Base-by-base conservation (phyloP, 92 coral and sea anemone species). In the Heliopora coerulea region DNA sequence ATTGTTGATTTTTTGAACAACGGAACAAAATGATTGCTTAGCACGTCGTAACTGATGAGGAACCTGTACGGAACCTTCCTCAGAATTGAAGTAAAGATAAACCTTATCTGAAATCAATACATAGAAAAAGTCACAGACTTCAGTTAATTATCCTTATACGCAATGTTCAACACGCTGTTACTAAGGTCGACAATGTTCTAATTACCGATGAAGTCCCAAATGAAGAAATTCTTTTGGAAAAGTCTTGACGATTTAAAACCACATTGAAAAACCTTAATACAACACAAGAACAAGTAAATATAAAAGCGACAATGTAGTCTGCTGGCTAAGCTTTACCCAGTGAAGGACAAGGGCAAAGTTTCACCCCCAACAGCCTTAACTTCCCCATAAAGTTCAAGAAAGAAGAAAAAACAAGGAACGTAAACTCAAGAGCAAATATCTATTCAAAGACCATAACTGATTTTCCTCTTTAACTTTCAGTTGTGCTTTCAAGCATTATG, bases 121-220 rank as follows among this genome's bases (percentile, higher is more conserved):
- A 82, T 17, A 67, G 14, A 23, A 34, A 42, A 19, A 13, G 1
- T 25, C 23, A 24, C 6, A 8, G 26, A 10, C 21, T 17, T 44
- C 56, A 62, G 60, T 5, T 8, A 61, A n/a, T n/a, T n/a, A n/a
- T n/a, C n/a, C n/a, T n/a, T n/a, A n/a, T n/a, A n/a, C n/a, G n/a
- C n/a, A n/a, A n/a, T n/a, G n/a, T n/a, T n/a, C n/a, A n/a, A n/a
- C n/a, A n/a, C n/a, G n/a, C n/a, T n/a, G n/a, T n/a, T n/a, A n/a
- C n/a, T n/a, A n/a, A n/a, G n/a, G n/a, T n/a, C n/a, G n/a, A n/a
- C 49, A 65, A 20, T 35, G 27, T 30, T 49, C 52, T 6, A 72
- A 88, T 89, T 48, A 95, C 99, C 99, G 49, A 95, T 79, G 50
- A 95, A 90, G 74, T 95, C 99, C 99, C 99, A 95, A 73, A 95